Conservation (phyloP, 2,797 vertebrate species). For the Mormyrus proboscirostris region DNA sequence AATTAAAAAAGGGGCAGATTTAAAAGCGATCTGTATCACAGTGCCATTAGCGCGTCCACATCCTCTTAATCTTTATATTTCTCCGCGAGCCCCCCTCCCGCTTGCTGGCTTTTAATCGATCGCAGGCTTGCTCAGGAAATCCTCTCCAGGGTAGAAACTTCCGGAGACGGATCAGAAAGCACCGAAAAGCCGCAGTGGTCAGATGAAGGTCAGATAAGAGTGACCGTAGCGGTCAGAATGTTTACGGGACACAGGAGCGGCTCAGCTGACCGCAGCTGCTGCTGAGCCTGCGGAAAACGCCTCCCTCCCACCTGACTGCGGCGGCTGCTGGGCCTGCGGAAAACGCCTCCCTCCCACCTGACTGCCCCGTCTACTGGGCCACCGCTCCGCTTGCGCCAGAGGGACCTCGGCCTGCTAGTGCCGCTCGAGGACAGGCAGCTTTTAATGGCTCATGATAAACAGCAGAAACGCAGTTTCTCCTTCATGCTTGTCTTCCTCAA, state of each 20-base stretch:
- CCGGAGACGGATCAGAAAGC: no score
- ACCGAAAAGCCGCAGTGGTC: neutral
- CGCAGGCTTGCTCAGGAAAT: neutral
- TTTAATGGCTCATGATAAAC: neutral
- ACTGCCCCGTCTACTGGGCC: neutral
- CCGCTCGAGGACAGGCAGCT: neutral
- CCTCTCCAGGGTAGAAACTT: neutral
- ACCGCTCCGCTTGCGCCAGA: neutral
- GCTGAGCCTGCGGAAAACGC: no score
- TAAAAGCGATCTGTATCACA: neutral
- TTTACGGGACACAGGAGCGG: neutral
- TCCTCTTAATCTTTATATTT: neutral
- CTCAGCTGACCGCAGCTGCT: neutral
- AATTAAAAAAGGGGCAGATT: neutral
- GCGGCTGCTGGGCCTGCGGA: no score
- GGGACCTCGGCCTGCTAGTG: neutral
- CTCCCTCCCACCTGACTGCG: no score
- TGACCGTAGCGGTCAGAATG: neutral
- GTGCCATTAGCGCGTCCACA: neutral
- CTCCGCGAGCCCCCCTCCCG: neutral
- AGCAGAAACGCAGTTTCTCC: neutral
- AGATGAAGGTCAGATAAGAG: neutral
- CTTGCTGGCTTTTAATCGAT: neutral
- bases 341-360: no score
- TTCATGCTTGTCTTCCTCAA: neutral